Evolutionary conservation across 2,113 vertebrate genomes (phyloP), one percentile per base, ranked within the genome.

Genomic region (Entomyzon cyanotis): DNA sequence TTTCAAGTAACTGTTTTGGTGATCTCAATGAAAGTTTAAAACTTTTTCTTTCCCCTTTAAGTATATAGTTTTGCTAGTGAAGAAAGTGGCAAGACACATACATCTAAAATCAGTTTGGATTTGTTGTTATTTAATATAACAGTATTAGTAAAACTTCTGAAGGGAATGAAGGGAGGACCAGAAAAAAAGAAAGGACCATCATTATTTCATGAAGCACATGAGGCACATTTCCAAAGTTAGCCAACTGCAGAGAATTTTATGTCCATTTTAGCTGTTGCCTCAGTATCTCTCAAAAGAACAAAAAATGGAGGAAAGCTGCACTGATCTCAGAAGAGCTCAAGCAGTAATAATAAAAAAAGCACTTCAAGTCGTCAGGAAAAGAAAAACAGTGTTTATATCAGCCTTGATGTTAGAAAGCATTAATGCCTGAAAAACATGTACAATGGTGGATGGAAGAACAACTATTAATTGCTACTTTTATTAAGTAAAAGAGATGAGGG

Each of bases 361-460:
- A 86, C 68, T 73, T 81, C 42, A 37, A 84, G n/a, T 64, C 89
- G 31, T 58, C 69, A 94, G 25, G 81, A 95, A 91, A 59, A 90
- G 52, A 93, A 94, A 91, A 93, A 56, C 47, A 89, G 24, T 64
- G 49, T 62, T 95, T 79, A 62, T 53, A 68, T 5, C 28, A 67
- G 49, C 33, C 91, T 85, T 78, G 70, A 46, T 46, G 55, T 76
- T 89, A 50, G 35, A 94, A 96, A 96, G 80, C 42, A 96, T 56
- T 81, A 56, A 84, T 16, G 44, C 35, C 65, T 79, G 49, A 93
- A 81, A 94, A 94, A 35, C 20, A 20, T 21, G 18, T 44, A 69
- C 55, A 58, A 42, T 12, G 33, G 27, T 39, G 47, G 39, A 83
- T 27, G 18, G 30, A 68, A 83, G 37, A 85, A 83, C 46, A 20